phyloP scores from a whole-genome alignment of 1,140 invertebrate species.

The Leptoteleia sp. region DNA sequence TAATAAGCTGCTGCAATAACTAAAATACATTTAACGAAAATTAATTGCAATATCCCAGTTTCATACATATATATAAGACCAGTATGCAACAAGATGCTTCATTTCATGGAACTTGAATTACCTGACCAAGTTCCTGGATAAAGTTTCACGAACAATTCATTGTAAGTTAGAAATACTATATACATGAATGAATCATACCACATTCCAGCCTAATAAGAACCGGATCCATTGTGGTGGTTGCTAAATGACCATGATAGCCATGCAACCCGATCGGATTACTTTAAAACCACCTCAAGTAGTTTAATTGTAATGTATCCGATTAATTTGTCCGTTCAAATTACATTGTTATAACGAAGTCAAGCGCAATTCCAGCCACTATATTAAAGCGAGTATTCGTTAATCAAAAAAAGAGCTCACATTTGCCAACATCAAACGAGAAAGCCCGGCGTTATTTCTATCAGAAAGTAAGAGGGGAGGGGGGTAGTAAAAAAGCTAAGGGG shows the following conservation, averaged over 20 bases:
- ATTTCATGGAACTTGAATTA: slow-evolving; percentile 19
- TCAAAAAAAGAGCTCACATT: not conserved
- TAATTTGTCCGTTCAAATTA: slow-evolving; percentile 21
- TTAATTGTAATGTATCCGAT: slow-evolving; percentile 32
- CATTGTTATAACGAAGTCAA: not conserved
- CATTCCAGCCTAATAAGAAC: slow-evolving; percentile 37
- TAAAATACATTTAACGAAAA: too few species aligned
- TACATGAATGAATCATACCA: slow-evolving; percentile 39
- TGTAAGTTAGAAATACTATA: slow-evolving; percentile 39
- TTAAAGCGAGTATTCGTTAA: not conserved
- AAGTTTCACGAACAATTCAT: slow-evolving; percentile 42
- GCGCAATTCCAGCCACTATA: too few species aligned
- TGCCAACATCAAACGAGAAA: slow-evolving; percentile 7
- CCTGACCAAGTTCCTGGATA: slow-evolving; percentile 27
- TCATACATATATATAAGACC: not conserved
- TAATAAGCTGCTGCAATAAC: too few species aligned
- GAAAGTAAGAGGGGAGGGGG: slow-evolving; percentile 2
- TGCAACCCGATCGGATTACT: slow-evolving; percentile 35
- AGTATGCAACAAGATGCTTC: not conserved
- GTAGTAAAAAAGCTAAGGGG: too few species aligned
- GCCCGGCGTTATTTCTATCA: not conserved
- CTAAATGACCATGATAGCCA: slow-evolving; percentile 26
- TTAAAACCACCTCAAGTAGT: slow-evolving; percentile 27
- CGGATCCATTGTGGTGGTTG: slow-evolving; percentile 27
- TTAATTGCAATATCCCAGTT: too few species aligned